Base-by-base conservation (phyloP, 2,888 invertebrate genomes). In the Allolobophora icterica region DNA sequence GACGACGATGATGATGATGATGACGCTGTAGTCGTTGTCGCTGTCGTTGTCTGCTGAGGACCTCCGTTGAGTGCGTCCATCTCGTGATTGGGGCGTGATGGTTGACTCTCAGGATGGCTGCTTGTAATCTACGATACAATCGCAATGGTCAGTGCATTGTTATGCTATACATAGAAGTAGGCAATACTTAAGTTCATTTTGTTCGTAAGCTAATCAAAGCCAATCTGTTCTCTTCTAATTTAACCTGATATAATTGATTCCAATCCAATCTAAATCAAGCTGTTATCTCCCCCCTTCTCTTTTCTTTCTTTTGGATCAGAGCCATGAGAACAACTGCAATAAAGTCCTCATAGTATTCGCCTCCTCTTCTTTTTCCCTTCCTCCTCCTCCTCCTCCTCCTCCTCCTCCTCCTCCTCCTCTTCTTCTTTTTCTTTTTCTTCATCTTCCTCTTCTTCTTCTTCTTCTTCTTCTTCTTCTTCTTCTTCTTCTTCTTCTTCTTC, bases 361-460 rank as follows among this genome's bases (percentile, higher is more conserved):
- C 38, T 42, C 8, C 42, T 5, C 42, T 17, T 42, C 42, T 17
- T 35, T 19, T 30, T 4, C 42, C 1, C 38, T 38, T 42, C 42
- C 13, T 42, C 17, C 13, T 17, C 42, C 42, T 42, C 42, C 13
- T 89, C 89, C 34, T 89, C 89, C 17, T 89, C 89, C 34, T 89
- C 21, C 33, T 89, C 89, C 34, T 89, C 89, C 34, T 89, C 89
- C 34, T 89, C 89, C 34, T 89, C 2, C 34, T 89, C 89, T 19
- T 89, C 19, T 13, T 89, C 89, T 13, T 89, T 38, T 13, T 21
- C 38, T 13, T 89, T 19, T 19, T 89, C 89, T 13, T 89, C 38
- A 5, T 35, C 89, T 13, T 89, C 38, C 34, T 89, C 1, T 19
- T 89, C 38, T 13, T 89, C 89, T 19, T 89, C 89, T 19, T 35